Percentiles rank a stretch among this genome's conserved stretches.
phyloP scores from a whole-genome alignment of 1,140 invertebrate genomes.

The Cotesia chilonis region DNA sequence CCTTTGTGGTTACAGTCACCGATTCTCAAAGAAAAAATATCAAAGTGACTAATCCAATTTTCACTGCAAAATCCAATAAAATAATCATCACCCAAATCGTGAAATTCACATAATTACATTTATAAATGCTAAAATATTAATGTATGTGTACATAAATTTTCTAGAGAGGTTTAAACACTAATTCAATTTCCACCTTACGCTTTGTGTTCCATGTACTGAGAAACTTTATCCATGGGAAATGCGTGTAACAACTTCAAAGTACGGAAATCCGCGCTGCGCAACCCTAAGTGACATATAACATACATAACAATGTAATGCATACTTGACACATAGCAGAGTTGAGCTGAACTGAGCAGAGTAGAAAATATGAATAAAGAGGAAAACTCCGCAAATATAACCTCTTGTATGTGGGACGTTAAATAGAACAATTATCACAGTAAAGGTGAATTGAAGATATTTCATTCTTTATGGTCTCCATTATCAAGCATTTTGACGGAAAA shows the following conservation, averaged over 20 bases:
- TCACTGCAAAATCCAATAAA: background rate
- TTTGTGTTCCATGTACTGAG: conserved; percentile 7
- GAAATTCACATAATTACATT: background rate
- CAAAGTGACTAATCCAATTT: too few species aligned
- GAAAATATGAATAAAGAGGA: background rate
- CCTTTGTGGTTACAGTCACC: too few species aligned
- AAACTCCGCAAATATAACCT: background rate
- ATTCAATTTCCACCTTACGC: conserved; percentile 17
- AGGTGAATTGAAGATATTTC: too few species aligned
- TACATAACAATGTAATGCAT: background rate
- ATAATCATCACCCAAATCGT: background rate
- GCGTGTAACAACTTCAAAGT: conserved; percentile 19
- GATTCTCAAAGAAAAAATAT: too few species aligned
- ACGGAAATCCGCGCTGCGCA: conserved; percentile 4
- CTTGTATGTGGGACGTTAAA: too few species aligned
- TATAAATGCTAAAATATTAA: background rate
- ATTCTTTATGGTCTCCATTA: too few species aligned
- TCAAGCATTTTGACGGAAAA: too few species aligned
- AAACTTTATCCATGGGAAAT: conserved; percentile 22
- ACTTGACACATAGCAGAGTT: too few species aligned
- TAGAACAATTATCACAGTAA: too few species aligned
- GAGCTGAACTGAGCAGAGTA: background rate
- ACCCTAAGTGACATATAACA: background rate
- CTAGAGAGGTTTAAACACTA: conserved; percentile 4
- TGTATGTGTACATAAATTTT: background rate